phyloP scores from a whole-genome alignment of 2,113 vertebrate genomes.

The Genyomyrus donnyi region DNA sequence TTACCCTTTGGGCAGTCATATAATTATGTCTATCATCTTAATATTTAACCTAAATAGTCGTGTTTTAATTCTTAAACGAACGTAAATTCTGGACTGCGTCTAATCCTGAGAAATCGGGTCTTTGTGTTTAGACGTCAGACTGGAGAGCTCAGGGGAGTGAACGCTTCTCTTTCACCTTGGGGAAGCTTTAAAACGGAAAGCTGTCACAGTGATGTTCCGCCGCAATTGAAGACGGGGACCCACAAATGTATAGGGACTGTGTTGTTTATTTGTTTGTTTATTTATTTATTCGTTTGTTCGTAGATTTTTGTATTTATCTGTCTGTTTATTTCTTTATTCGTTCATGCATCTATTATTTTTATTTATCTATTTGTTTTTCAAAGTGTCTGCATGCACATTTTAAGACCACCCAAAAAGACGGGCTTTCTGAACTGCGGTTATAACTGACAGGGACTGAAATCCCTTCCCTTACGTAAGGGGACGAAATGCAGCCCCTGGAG shows the following conservation, averaged over 20 bases:
- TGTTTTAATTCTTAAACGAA: not conserved
- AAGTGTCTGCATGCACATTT: conserved; percentile 24
- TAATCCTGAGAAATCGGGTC: not conserved
- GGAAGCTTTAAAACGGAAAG: not conserved
- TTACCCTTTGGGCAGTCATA: not conserved
- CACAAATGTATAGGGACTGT: not conserved
- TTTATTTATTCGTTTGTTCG: not conserved
- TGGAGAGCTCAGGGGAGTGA: not conserved
- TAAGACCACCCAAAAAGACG: conserved; percentile 28
- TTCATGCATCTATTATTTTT: not conserved
- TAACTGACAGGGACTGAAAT: conserved; percentile 41
- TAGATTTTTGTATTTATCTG: not conserved
- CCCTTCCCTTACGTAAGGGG: conserved; percentile 36
- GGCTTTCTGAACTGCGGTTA: conserved; percentile 29
- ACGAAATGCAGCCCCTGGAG: conserved; percentile 29
- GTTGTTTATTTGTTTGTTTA: not conserved
- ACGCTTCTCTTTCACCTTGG: not conserved
- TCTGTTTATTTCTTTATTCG: not conserved
- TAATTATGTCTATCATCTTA: not conserved
- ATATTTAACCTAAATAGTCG: not conserved
- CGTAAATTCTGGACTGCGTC: not conserved
- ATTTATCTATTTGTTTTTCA: conserved; percentile 20
- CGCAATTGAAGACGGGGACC: not conserved
- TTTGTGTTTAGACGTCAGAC: not conserved
- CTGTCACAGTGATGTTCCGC: not conserved